Conservation (phyloP, 2,797 vertebrate genomes). For the Clarias fuscus region DNA sequence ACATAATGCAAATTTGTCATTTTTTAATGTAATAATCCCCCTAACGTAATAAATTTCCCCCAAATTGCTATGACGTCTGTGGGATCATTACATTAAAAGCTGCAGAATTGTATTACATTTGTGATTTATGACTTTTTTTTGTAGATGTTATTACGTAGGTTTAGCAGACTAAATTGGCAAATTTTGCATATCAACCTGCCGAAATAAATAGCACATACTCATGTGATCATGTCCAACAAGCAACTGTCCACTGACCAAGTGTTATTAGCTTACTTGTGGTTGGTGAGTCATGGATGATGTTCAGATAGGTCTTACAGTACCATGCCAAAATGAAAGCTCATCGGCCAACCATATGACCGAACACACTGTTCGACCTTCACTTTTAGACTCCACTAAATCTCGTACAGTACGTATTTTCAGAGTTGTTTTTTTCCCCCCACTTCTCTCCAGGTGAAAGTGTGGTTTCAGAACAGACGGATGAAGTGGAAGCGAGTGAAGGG, state of each 20-base stretch:
- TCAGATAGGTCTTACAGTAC: conserved; percentile 2
- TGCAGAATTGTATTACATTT: no score
- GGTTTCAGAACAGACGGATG: conserved; percentile 99
- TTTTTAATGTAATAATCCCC: no score
- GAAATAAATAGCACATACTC: conserved; percentile 40
- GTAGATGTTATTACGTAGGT: neutral
- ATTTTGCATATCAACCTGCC: conserved; percentile 32
- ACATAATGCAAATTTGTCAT: no score
- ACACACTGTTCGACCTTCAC: neutral
- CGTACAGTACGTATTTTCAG: neutral
- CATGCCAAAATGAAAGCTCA: conserved; percentile 41
- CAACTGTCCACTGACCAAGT: conserved; percentile 37
- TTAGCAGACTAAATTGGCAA: conserved; percentile 31
- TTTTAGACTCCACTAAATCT: neutral
- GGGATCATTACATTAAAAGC: no score
- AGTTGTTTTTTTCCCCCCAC: neutral
- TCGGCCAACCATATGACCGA: neutral
- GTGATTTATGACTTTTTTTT: no score
- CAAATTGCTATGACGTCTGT: no score
- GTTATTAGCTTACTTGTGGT: conserved; percentile 53
- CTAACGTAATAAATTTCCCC: no score
- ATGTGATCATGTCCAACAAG: conserved; percentile 31
- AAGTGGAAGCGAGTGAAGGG: conserved; percentile 99
- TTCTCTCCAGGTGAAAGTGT: conserved; percentile 90
- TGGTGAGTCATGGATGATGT: conserved; percentile 48